Evolutionary conservation across 2,113 vertebrate genomes (phyloP), one percentile per base, ranked within the genome.

Genomic region (Menidia beryllina): DNA sequence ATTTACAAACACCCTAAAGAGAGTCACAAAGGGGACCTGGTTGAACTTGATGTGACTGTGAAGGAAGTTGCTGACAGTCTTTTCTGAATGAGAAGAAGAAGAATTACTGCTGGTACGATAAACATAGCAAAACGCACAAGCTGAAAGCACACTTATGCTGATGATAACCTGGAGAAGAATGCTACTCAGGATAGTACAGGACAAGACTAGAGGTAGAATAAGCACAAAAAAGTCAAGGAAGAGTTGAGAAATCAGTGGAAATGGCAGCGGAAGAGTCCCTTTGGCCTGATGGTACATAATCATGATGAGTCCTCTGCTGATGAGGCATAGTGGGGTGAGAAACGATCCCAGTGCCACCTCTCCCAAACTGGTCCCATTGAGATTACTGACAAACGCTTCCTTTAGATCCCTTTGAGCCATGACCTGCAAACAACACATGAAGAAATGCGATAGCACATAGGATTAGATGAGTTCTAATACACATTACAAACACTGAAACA

Each of bases 341-440:
- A 94, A 88, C 54, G 94, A 88, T 61, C 95, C 96, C 15, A 94
- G 17, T 0, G 91, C 92, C 48, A 98, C 91, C 86, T 99, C 98
- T 61, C 90, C 75, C 74, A 98, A 82, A 24, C 88, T 96, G 1
- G 97, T 99, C 69, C 98, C 98, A 11, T 94, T 98, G 14, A 96
- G 91, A 69, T 98, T 95, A 84, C 95, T 95, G 82, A 99, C 56
- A 81, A 99, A 99, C 2, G 93, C 96, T 88, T 96, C 95, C 81
- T 98, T 99, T 56, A 94, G 85, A 6, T 94, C 89, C 47, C 88
- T 94, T 39, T 94, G 91, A 64, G 93, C 94, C 97, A 98, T 98
- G 62, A n/a, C 71, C 93, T 94, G 84, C 20, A 71, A 87, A 87
- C 34, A 83, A 36, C n/a, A 14, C 1, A 49, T 45, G 9, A 50